Evolutionary conservation across 2,797 vertebrate species (phyloP), one percentile per base, ranked within the genome.

Genomic region (Gobionotothen gibberifrons): DNA sequence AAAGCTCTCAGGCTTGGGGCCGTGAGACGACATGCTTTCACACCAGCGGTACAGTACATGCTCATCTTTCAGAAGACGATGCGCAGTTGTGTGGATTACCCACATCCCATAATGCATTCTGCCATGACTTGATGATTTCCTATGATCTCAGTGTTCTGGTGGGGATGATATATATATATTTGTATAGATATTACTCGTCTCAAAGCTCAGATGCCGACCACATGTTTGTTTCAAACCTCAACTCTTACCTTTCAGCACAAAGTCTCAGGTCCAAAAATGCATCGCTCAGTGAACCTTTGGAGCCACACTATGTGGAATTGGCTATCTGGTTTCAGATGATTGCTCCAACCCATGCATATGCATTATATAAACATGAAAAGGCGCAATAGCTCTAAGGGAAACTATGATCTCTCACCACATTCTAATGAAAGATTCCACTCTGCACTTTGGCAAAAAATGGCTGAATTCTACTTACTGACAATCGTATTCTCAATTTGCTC

Each of bases 301-400:
- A 72, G 80, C 79, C 79, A 51, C 60, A 76, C 71, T 75, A 72
- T 85, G 80, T 79, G 74, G 75, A 91, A 87, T 80, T 72, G 75
- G 72, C 86, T 88, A 78, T 91, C 84, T 87, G 84, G 79, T 90
- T 93, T 90, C 89, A 81, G 62, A 89, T 92, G 89, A 91, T 91
- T 90, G 85, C 90, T 90, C 79, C 86, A 88, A 65, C 65, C 73
- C 86, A 92, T 93, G 86, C 86, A 90, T 89, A 93, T 91, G 90
- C 85, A 90, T 91, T 90, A 89, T 81, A 92, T 90, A 92, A 92
- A 93, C 88, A 92, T 92, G 84, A 91, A 92, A 91, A 90, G 73
- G 74, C 79, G 71, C 22, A 69, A 90, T 91, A 69, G 89, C 90
- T 91, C 85, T 75, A 72, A 91, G 87, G 91, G 87, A 92, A 92